Conservation (phyloP, 2,113 vertebrate genomes). For the Microcebus griseorufus region DNA sequence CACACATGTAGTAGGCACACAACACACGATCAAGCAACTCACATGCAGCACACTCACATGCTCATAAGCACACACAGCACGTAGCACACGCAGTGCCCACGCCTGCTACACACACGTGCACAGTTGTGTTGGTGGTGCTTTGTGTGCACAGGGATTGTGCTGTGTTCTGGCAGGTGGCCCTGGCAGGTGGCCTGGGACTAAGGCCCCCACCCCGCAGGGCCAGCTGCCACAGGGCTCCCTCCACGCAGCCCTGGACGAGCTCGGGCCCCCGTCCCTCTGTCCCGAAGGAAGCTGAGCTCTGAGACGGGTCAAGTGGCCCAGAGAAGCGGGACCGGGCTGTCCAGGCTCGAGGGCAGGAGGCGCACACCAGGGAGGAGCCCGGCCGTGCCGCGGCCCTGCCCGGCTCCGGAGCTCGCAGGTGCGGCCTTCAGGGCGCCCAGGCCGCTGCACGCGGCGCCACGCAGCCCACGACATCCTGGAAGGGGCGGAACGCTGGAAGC, state of each 20-base stretch:
- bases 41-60: background rate
- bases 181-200: background rate
- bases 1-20: background rate
- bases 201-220: background rate
- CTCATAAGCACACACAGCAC: background rate
- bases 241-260: no score
- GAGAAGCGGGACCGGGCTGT: background rate
- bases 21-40: background rate
- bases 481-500: no score
- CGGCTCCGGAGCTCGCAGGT: background rate
- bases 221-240: background rate
- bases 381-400: rapidly evolving
- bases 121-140: background rate
- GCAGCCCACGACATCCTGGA: background rate
- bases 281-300: background rate
- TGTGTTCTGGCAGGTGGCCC: background rate
- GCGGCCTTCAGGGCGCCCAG: no score
- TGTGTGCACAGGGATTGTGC: no score
- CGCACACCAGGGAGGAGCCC: background rate
- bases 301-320: background rate
- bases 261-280: background rate
- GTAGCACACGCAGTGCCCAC: background rate
- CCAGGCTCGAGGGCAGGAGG: background rate
- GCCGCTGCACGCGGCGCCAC: no score
- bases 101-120: rapidly evolving